Conservation (phyloP, 2,797 vertebrate species). For the Pampus argenteus region DNA sequence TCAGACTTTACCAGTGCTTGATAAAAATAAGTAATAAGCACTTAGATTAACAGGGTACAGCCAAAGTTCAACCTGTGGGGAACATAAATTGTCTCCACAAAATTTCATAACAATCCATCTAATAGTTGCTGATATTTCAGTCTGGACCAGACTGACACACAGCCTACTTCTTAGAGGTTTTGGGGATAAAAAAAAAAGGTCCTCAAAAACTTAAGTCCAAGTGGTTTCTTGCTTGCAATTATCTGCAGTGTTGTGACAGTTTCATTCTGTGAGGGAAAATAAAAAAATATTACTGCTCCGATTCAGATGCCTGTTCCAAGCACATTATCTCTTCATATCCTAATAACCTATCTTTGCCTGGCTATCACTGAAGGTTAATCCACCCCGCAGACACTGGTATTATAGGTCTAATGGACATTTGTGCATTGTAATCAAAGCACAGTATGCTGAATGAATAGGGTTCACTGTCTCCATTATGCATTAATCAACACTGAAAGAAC, state of each 20-base stretch:
- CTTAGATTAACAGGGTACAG: no score
- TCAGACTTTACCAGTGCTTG: no score
- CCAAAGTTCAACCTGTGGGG: no score
- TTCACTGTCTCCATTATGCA: constrained; percentile 39
- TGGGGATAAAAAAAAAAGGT: constrained; percentile 40
- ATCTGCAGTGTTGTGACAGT: constrained; percentile 63
- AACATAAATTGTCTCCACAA: no score
- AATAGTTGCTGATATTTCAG: no score
- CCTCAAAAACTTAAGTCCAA: constrained; percentile 43
- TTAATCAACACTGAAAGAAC: constrained; percentile 70
- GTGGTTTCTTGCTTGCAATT: constrained; percentile 49
- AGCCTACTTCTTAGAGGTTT: constrained; percentile 42
- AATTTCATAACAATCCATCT: no score
- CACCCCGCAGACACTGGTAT: constrained; percentile 46
- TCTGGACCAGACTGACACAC: constrained; percentile 27
- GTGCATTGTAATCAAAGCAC: constrained; percentile 36
- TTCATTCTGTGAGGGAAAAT: constrained; percentile 36
- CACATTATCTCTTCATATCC: constrained; percentile 60
- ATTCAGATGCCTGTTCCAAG: constrained; percentile 40
- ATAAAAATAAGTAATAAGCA: no score
- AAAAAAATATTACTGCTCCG: constrained; percentile 18
- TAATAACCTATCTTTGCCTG: constrained; percentile 60
- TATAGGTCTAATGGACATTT: constrained; percentile 46
- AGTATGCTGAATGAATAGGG: constrained; percentile 38
- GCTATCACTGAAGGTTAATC: constrained; percentile 73